These are phyloP conservation scores for Heliocidaris tuberculata DNA, from an alignment of 35 echinoderm and acorn worm species.

Conservation along the genomic window DNA sequence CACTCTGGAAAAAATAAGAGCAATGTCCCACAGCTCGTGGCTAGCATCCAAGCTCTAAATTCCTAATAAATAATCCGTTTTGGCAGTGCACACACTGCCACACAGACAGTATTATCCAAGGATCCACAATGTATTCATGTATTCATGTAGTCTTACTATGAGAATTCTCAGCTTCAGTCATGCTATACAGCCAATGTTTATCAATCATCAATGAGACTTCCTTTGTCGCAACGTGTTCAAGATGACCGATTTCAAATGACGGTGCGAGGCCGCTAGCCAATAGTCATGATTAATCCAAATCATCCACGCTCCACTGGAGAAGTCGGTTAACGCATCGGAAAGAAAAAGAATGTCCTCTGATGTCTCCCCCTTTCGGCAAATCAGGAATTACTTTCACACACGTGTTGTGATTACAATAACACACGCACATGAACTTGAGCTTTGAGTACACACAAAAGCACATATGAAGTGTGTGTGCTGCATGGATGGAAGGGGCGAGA, in stretches of 20 bases:
- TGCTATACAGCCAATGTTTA: not conserved
- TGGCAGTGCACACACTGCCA: not conserved
- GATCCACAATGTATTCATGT: no score
- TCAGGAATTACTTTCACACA: not conserved
- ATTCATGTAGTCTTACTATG: not conserved
- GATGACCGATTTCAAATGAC: not conserved
- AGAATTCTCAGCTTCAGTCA: not conserved
- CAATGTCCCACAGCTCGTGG: not conserved
- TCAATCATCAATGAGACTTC: not conserved
- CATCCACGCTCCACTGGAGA: not conserved
- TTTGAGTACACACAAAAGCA: not conserved
- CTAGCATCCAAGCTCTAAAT: not conserved
- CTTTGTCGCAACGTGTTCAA: not conserved
- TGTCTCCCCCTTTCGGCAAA: slow-evolving; percentile 9
- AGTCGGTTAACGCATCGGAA: not conserved
- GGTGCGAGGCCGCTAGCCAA: not conserved
- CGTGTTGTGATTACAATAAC: slow-evolving; percentile 10
- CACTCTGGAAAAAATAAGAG: not conserved
- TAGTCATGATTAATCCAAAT: slow-evolving; percentile 4
- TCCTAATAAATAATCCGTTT: not conserved
- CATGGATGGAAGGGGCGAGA: not conserved
- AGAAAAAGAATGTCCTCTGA: not conserved
- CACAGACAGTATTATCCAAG: not conserved
- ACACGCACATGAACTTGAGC: not conserved
- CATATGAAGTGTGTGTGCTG: not conserved